A percentile compares a stretch with the other conserved stretches of the same genome.
Evolutionary conservation across 2,113 vertebrate species (phyloP).

Genomic region (Limnothrissa miodon): DNA sequence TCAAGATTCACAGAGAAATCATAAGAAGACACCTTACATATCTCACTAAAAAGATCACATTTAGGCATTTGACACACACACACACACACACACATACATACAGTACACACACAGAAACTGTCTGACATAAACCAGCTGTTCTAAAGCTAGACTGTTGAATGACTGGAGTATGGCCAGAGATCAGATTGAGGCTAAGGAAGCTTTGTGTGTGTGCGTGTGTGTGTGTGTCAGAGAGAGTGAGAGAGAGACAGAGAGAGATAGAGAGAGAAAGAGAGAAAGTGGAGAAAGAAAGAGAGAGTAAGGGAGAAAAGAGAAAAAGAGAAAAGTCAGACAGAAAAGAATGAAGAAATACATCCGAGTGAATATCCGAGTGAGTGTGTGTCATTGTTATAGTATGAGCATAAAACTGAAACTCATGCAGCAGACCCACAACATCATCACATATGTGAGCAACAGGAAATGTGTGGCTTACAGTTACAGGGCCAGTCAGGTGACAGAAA

Average conservation of each 20-base stretch:
- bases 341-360: too few relatives aligned
- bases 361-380: background rate
- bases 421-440: background rate
- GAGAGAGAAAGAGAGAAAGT: background rate
- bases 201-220: background rate
- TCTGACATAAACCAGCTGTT: constrained; percentile 5
- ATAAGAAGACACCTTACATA: background rate
- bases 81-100: background rate
- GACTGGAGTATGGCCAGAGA: background rate
- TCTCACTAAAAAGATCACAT: background rate
- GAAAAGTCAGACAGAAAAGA: too few relatives aligned
- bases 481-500: background rate
- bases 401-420: background rate
- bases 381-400: background rate
- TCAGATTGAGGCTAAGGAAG: background rate
- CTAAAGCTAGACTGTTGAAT: background rate
- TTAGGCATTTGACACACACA: background rate
- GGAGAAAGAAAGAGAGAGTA: background rate
- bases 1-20: background rate
- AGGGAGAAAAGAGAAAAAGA: background rate
- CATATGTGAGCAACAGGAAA: background rate
- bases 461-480: background rate
- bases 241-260: background rate
- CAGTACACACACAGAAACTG: background rate
- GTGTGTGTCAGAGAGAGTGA: constrained; percentile 8